Evolutionary conservation across 2,888 invertebrate genomes (phyloP), one percentile per base, ranked within the genome.

Genomic region (Trissonchulus sp.): DNA sequence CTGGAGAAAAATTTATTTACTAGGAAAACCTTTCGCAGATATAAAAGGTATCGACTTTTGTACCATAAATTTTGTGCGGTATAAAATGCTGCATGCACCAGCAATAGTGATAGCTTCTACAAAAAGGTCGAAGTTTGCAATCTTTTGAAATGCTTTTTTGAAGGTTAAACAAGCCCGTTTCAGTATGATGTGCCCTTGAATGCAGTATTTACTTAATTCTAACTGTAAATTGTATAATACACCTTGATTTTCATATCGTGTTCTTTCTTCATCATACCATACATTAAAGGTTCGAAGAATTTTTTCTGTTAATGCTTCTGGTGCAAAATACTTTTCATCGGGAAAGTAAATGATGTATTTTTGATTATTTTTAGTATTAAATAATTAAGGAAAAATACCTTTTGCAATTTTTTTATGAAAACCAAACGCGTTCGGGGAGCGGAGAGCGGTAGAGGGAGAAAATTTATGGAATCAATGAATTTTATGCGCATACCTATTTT

Each of bases 341-440:
- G 65, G n/a, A 65, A 65, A 3, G 31, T 15, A 15, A 15, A 8
- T 30, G 15, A 15, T 15, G 34, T 65, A 65, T n/a, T 30, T 30
- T 30, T 65, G 65, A 30, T 31, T 65, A 34, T 8, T 30, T n/a
- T 15, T 15, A 31, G 65, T 65, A 65, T 65, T 65, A 8, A 65
- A n/a, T 30, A 8, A 18, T 18, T 65, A 34, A 65, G 65, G 65
- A 65, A 65, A 65, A 30, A 30, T 31, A 15, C 65, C 65, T 65
- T 65, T 65, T 18, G n/a, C n/a, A n/a, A n/a, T n/a, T n/a, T n/a
- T 65, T 3, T 30, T 65, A 18, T 30, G 28, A 65, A 65, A 65
- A 65, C 34, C 34, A n/a, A 65, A 65, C 15, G 31, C 34, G 28
- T 65, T 65, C 8, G 65, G 65, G 34, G 65, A 30, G 31, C 34